Conservation (phyloP, 2,797 vertebrate genomes). For the Mormyrops attenuatus region DNA sequence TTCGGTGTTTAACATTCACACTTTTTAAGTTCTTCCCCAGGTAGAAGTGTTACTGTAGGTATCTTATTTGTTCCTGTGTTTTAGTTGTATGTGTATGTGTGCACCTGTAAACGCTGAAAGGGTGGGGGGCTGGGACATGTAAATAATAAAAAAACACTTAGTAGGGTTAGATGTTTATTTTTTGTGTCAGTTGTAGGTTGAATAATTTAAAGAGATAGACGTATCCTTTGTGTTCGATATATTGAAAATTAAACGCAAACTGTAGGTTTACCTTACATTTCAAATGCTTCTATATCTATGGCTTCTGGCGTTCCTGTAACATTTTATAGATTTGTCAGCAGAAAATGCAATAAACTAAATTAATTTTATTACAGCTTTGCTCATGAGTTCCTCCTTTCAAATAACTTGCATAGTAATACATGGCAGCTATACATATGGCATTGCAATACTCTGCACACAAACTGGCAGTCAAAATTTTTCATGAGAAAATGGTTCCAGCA, state of each 20-base stretch:
- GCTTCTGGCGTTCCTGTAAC: conserved; percentile 89
- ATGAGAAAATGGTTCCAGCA: background rate
- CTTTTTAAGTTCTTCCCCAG: conserved; percentile 43
- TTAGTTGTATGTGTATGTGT: conserved; percentile 54
- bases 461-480: background rate
- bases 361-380: conserved; percentile 93
- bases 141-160: conserved; percentile 58
- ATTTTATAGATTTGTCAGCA: conserved; percentile 99
- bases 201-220: conserved; percentile 69
- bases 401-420: background rate
- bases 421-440: background rate
- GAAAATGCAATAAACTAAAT: conserved; percentile 99
- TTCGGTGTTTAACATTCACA: conserved; percentile 40
- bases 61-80: conserved; percentile 51
- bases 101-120: conserved; percentile 52
- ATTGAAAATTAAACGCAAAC: conserved; percentile 53
- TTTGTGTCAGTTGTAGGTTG: conserved; percentile 77
- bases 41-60: conserved; percentile 54
- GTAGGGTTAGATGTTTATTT: conserved; percentile 81
- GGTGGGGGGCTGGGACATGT: conserved; percentile 55
- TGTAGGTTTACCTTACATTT: conserved; percentile 89
- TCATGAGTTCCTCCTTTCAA: conserved; percentile 54
- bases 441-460: background rate
- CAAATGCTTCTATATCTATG: conserved; percentile 92
- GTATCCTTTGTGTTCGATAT: conserved; percentile 85